Evolutionary conservation across 2,797 vertebrate genomes (phyloP).

Genomic region (Sebastes vulpes): DNA sequence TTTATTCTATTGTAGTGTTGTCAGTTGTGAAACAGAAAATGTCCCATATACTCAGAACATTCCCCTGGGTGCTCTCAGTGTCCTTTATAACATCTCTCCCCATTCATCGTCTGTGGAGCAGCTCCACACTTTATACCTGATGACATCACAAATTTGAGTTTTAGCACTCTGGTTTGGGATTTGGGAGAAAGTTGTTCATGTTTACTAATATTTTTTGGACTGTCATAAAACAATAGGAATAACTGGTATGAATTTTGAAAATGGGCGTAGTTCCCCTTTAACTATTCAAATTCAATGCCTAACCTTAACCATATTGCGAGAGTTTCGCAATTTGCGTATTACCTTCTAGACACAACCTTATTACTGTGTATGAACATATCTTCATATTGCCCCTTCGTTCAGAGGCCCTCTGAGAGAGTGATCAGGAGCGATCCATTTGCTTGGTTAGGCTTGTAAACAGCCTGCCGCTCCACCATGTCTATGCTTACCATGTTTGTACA

Average conservation of each 20-base stretch:
- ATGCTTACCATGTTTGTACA: conserved; percentile 72
- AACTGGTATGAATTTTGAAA: background rate
- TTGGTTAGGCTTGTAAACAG: conserved; percentile 61
- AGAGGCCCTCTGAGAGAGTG: conserved; percentile 12
- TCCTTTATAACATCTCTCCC: background rate
- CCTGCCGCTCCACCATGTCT: conserved; percentile 59
- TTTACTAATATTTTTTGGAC: background rate
- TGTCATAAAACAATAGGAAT: background rate
- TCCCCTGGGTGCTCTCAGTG: background rate
- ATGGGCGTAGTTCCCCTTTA: background rate
- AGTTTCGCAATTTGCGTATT: accelerated
- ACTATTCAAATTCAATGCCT: too few species aligned
- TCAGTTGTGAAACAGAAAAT: background rate
- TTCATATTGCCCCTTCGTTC: background rate
- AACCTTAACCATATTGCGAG: too few species aligned
- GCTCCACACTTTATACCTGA: background rate
- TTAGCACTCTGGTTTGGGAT: background rate
- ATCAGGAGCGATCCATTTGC: conserved; percentile 51
- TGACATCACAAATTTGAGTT: background rate
- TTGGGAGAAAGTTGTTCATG: background rate
- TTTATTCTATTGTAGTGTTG: background rate
- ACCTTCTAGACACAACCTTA: background rate
- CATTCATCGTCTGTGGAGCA: background rate
- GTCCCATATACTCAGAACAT: background rate
- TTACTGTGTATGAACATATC: background rate